Evolutionary conservation across 92 coral and sea anemone species (phyloP).

Genomic region (Virgularia gustaviana): DNA sequence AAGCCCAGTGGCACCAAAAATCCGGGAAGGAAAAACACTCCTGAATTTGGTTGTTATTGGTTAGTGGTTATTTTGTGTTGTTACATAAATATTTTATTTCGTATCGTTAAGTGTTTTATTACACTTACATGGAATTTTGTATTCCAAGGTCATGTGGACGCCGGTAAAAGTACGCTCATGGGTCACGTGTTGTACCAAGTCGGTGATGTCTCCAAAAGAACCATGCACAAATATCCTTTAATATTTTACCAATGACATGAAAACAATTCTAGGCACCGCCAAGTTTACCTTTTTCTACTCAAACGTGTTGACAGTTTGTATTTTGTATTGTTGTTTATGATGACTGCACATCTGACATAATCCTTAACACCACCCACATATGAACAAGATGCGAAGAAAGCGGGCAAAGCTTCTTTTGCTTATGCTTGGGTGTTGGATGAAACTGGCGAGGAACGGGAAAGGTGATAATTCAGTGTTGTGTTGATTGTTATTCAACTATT

Average conservation of each 20-base stretch:
- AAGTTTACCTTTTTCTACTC: not conserved
- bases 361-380: constrained; percentile 60
- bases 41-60: constrained; percentile 94
- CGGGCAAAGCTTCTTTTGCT: constrained; percentile 97
- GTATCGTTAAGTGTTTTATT: too few species aligned
- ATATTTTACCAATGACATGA: too few species aligned
- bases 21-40: constrained; percentile 69
- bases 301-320: not conserved
- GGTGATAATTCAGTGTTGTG: constrained; percentile 59
- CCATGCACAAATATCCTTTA: constrained; percentile 99
- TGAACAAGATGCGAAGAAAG: constrained; percentile 91
- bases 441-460: constrained; percentile 96
- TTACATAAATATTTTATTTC: too few species aligned
- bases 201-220: constrained; percentile 91
- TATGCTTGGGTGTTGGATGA: constrained; percentile 98
- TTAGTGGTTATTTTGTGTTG: constrained; percentile 27
- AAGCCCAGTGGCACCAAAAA: constrained; percentile 10
- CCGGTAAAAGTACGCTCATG: constrained; percentile 96
- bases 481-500: not conserved
- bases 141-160: constrained; percentile 87
- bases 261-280: too few species aligned
- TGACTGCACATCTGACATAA: not conserved
- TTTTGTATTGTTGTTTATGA: not conserved
- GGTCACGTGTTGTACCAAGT: constrained; percentile 83
- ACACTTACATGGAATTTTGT: too few species aligned